Conservation (phyloP, 2,113 vertebrate species). For the Barnardius zonarius region DNA sequence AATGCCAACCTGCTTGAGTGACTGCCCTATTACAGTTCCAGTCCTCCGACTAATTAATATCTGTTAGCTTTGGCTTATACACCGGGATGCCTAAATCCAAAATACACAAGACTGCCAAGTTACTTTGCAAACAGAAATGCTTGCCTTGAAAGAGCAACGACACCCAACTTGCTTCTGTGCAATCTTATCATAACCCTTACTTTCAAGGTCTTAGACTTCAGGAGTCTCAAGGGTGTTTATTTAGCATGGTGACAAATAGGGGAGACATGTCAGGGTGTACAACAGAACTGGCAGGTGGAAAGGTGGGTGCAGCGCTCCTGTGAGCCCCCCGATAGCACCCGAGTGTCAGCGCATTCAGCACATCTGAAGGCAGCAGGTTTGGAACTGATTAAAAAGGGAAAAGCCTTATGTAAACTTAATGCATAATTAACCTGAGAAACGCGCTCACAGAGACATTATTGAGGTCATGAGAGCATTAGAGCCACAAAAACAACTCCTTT, state of each 20-base stretch:
- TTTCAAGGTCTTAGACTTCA: not conserved
- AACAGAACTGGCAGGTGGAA: not conserved
- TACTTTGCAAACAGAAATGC: conserved; percentile 3
- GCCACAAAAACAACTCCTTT: not conserved
- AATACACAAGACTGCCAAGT: conserved; percentile 30
- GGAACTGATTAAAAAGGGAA: conserved; percentile 11
- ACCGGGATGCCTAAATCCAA: conserved; percentile 32
- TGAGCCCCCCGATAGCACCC: accelerated
- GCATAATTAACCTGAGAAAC: conserved; percentile 56
- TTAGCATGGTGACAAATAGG: not conserved
- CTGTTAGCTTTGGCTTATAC: conserved; percentile 60
- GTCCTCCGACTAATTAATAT: conserved; percentile 50
- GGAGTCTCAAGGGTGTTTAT: not conserved
- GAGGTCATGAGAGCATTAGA: conserved; percentile 46
- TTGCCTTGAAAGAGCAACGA: not conserved
- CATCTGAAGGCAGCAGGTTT: not conserved
- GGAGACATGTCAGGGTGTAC: not conserved
- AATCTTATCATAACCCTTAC: not conserved
- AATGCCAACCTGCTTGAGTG: not conserved
- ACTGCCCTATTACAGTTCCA: conserved; percentile 17
- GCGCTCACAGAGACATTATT: not conserved
- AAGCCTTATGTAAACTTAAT: conserved; percentile 58
- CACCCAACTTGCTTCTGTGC: not conserved
- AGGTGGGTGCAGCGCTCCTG: not conserved
- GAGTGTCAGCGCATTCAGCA: not conserved